These are phyloP conservation scores for Anthoscopus minutus DNA, from an alignment of 2,113 vertebrate genomes.

Conservation along the genomic window DNA sequence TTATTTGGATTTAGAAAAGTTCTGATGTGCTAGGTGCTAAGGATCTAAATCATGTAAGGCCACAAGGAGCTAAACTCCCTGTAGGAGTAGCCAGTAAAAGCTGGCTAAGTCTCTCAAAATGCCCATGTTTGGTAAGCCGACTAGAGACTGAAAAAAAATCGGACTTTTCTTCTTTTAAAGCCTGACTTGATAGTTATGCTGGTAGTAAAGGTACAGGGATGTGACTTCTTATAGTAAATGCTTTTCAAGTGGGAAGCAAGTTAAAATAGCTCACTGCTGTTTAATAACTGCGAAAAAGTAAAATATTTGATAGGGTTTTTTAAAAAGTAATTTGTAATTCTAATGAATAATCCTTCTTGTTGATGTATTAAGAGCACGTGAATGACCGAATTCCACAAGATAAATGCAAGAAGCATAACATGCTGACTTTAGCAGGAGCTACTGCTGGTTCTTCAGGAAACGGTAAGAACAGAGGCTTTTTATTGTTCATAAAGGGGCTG, in stretches of 20 bases:
- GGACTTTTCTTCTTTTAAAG: background rate
- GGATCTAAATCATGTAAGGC: background rate
- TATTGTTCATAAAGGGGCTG: background rate
- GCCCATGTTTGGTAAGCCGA: background rate
- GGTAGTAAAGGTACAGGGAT: background rate
- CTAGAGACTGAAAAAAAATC: background rate
- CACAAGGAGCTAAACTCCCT: background rate
- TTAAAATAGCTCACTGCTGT: background rate
- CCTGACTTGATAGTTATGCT: accelerated
- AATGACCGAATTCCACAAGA: background rate
- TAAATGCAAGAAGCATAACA: background rate
- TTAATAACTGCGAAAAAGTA: background rate
- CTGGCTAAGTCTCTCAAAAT: background rate
- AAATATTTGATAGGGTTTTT: background rate
- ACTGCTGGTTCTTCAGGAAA: background rate
- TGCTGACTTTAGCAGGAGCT: background rate
- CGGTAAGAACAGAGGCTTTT: background rate
- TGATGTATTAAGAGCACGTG: background rate
- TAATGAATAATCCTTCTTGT: background rate
- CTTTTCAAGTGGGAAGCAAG: background rate
- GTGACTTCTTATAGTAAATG: background rate
- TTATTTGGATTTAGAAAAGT: background rate
- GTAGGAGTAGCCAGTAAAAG: background rate
- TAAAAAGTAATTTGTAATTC: background rate
- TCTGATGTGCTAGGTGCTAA: background rate